Evolutionary conservation across 2,888 invertebrate genomes (phyloP), one percentile per base, ranked within the genome.

Genomic region (Caenorhabditis sp.): DNA sequence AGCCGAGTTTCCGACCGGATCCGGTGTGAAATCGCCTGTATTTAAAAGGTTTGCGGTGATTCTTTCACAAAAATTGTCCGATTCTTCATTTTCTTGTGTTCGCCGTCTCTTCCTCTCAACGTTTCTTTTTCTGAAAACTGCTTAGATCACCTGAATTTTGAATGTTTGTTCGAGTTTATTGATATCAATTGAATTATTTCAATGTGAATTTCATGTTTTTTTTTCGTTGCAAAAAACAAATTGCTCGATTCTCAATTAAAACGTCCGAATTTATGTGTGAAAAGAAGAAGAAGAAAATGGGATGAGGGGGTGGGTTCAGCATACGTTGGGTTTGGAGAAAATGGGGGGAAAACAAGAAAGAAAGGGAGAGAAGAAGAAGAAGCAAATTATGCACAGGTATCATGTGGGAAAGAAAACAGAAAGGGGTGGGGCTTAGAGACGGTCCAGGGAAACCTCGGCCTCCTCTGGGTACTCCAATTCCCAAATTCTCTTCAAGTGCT

Each of bases 401-500:
- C 70, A 64, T 58, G 28, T 24, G 56, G 3, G 50, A 40, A 37
- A 65, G 58, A 47, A 55, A 26, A 26, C 15, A 56, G 37, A 18
- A 22, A 26, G 20, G 61, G 61, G 67, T 86, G 26, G 20, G 61
- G 61, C 68, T 86, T 89, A 90, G 76, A 90, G 89, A 77, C 90
- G 90, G 83, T 90, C 89, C 67, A 90, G 84, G 37, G 89, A 89
- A 24, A 82, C 80, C 65, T 88, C 88, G 53, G 88, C 87, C 69
- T 87, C 88, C 86, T 85, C 88, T 64, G 90, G 90, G 69, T 91
- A 90, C 80, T 90, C 90, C 80, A 91, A 79, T 64, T 90, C 90
- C 90, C 90, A 90, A 83, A 90, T 90, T 82, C 90, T 84, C 86
- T 92, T 91, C 81, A 91, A 85, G 83, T 92, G 91, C 85, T 91